These are phyloP conservation scores for Nycteola revayana DNA, from an alignment of 2,888 invertebrate species.

Conservation along the genomic window DNA sequence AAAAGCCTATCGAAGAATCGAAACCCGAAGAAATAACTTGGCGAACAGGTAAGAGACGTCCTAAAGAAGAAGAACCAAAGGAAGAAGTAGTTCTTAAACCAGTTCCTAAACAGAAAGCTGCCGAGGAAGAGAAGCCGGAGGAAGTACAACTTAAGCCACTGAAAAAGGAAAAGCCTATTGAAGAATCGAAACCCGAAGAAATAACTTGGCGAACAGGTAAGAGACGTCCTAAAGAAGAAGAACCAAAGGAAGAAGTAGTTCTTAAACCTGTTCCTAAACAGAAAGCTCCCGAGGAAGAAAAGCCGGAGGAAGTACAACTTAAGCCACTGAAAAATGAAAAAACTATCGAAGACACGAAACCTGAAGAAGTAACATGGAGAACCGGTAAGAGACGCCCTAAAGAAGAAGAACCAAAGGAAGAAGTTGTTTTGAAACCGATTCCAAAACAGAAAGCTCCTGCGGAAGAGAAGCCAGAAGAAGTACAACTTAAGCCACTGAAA, in stretches of 20 bases:
- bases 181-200: constrained; percentile 37
- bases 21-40: constrained; percentile 52
- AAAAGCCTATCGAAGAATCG: constrained; percentile 37
- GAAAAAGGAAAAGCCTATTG: constrained; percentile 37
- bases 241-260: constrained; percentile 34
- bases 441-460: constrained; percentile 42
- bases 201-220: constrained; percentile 34
- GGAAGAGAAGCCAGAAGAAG: constrained; percentile 59
- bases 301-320: constrained; percentile 59
- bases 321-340: constrained; percentile 30
- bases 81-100: constrained; percentile 49
- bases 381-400: constrained; percentile 41
- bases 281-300: constrained; percentile 46
- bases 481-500: constrained; percentile 54
- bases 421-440: constrained; percentile 29
- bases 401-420: constrained; percentile 37
- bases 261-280: constrained; percentile 49
- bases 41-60: constrained; percentile 15
- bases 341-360: constrained; percentile 6
- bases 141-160: constrained; percentile 44
- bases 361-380: constrained; percentile 13
- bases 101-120: constrained; percentile 11
- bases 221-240: constrained; percentile 38
- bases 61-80: constrained; percentile 47
- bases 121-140: constrained; percentile 31